Base-by-base conservation (phyloP, 2,888 invertebrate genomes). In the Mactromeris polynyma region DNA sequence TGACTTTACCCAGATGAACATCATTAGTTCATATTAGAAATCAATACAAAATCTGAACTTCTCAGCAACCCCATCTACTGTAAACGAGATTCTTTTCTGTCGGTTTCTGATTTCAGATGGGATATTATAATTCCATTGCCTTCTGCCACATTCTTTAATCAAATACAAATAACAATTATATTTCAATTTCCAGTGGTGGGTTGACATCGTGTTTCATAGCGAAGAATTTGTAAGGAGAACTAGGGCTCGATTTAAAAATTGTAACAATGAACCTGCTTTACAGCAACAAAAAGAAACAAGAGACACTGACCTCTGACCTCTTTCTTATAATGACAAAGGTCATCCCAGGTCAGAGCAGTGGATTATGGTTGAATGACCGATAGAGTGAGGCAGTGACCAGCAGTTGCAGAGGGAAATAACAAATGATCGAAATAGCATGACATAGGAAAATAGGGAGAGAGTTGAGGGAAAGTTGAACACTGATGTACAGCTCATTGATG, bases 291-390 rank as follows among this genome's bases (percentile, higher is more conserved):
- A 26, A 33, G 21, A 58, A 82, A 64, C 54, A 69, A 19, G 83
- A 83, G 77, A 73, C 83, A 83, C 4, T 83, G 54, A 83, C 77
- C 83, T 83, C 9, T 77, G 26, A 83, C 83, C 83, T 69, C 69
- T 83, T 83, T 83, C 21, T 51, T 33, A 73, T 77, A 31, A 51
- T 83, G 83, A 83, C 77, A 51, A 77, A 83, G 83, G 77, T 83
- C 77, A 83, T 51, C 33, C 36, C 19, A 64, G 82, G 58, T 82
- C 82, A 69, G 40, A n/a, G 26, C 7, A 81, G 21, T 26, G 21
- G 42, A 42, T 40, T 38, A 21, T n/a, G 64, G 36, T 33, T 82
- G 64, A 82, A 64, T 82, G 82, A 54, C 82, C 82, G 38, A n/a
- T 26, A 64, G 54, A 33, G 33, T 31, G 33, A 69, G 69, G 46